Percentiles rank a stretch among this genome's conserved stretches.
These are phyloP conservation scores for Heterochromis multidens DNA, from an alignment of 2,113 vertebrate species.

Conservation along the genomic window DNA sequence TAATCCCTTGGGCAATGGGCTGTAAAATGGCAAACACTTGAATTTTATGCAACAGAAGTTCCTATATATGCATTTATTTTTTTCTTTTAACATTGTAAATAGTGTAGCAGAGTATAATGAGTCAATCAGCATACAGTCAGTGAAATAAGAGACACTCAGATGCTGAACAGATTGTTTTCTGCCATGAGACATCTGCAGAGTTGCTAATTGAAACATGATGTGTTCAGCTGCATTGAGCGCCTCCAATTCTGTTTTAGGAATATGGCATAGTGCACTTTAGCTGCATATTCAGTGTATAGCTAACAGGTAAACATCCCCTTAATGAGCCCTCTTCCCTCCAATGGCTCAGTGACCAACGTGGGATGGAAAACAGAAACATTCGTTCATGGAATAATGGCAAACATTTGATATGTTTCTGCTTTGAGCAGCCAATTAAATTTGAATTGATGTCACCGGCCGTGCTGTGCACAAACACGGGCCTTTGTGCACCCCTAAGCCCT, in stretches of 20 bases:
- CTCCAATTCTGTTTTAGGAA: background rate
- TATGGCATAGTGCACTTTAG: background rate
- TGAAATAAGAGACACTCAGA: background rate
- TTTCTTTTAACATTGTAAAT: background rate
- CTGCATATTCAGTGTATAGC: background rate
- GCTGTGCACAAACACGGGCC: background rate
- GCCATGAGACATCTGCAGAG: background rate
- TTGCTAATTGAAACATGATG: constrained; percentile 1
- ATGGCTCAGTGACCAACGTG: background rate
- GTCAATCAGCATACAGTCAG: background rate
- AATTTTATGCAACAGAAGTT: background rate
- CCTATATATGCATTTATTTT: background rate
- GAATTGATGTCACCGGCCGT: constrained; percentile 1
- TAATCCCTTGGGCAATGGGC: background rate
- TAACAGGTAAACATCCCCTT: background rate
- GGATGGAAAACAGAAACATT: background rate
- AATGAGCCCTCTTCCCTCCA: constrained; percentile 1
- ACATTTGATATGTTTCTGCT: background rate
- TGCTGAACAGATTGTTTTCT: background rate
- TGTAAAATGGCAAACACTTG: background rate
- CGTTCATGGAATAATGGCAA: background rate
- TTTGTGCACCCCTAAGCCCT: background rate
- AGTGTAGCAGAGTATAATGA: background rate
- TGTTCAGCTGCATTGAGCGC: background rate
- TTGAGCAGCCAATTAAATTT: background rate